Percentiles rank a stretch among this genome's conserved stretches.
Evolutionary conservation across 2,797 vertebrate genomes (phyloP).

Genomic region (Lemur catta): DNA sequence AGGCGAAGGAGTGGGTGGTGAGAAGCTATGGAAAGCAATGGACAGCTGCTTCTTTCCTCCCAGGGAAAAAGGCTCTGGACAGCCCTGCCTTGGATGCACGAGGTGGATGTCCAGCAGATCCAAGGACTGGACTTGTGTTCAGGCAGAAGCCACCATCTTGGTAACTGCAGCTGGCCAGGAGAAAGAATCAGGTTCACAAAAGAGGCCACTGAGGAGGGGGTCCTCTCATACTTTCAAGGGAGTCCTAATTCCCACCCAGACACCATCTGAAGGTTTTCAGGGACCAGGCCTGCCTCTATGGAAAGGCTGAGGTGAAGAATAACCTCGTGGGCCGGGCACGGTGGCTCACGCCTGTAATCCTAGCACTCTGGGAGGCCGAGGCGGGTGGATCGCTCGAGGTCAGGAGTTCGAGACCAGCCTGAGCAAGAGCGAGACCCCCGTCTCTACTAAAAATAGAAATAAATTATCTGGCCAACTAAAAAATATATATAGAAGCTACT

Average conservation of each 20-base stretch:
- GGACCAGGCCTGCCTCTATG: background rate
- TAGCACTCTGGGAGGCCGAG: too few relatives aligned
- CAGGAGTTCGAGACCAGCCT: too few relatives aligned
- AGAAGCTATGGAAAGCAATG: background rate
- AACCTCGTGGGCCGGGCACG: too few relatives aligned
- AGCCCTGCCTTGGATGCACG: background rate
- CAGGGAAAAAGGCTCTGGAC: background rate
- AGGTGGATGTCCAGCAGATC: background rate
- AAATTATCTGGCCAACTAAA: too few relatives aligned
- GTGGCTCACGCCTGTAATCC: too few relatives aligned
- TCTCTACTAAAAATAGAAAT: too few relatives aligned
- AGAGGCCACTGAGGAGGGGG: background rate
- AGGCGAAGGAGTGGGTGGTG: background rate
- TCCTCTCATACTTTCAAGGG: background rate
- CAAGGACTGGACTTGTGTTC: background rate
- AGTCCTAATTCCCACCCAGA: background rate
- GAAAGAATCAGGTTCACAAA: background rate
- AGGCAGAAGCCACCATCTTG: background rate
- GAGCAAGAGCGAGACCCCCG: too few relatives aligned
- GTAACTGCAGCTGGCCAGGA: background rate
- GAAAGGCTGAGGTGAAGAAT: background rate
- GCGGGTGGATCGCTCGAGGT: too few relatives aligned
- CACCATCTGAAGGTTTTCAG: background rate
- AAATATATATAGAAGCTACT: too few relatives aligned
- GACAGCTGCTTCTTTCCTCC: background rate